Conservation (phyloP, 2,888 invertebrate genomes). For the Mantis religiosa region DNA sequence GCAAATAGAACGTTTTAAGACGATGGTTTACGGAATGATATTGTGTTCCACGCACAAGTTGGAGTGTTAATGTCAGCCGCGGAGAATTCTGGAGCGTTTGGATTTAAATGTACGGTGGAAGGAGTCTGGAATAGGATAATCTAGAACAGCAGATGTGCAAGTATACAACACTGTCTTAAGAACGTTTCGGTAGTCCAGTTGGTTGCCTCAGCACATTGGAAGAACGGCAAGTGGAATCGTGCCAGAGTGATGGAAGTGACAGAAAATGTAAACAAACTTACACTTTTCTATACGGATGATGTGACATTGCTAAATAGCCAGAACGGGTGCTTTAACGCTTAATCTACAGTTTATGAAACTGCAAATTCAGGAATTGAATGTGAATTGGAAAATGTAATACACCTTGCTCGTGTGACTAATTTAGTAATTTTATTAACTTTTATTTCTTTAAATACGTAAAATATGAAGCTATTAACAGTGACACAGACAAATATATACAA, state of each 20-base stretch:
- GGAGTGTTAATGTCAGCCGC: slow-evolving; percentile 86
- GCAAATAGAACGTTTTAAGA: background rate
- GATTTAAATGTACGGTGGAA: slow-evolving; percentile 61
- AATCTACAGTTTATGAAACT: slow-evolving; percentile 70
- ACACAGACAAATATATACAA: too few relatives aligned
- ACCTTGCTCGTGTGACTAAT: too few relatives aligned
- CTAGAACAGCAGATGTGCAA: slow-evolving; percentile 72
- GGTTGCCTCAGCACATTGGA: slow-evolving; percentile 80
- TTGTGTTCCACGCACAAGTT: slow-evolving; percentile 48
- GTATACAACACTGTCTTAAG: slow-evolving; percentile 51
- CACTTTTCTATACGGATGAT: slow-evolving; percentile 82
- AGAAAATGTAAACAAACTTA: slow-evolving; percentile 56
- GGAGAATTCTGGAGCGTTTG: slow-evolving; percentile 77
- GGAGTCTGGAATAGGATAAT: slow-evolving; percentile 70
- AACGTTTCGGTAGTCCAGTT: slow-evolving; percentile 64
- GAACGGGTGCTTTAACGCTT: slow-evolving; percentile 65
- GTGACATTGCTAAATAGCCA: slow-evolving; percentile 69
- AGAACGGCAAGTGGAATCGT: slow-evolving; percentile 79
- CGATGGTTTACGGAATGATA: background rate
- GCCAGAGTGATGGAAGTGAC: slow-evolving; percentile 64
- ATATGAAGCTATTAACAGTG: too few relatives aligned
- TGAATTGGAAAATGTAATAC: slow-evolving; percentile 65
- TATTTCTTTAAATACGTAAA: too few relatives aligned
- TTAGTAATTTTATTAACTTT: too few relatives aligned
- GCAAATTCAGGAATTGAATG: slow-evolving; percentile 81